A percentile compares a stretch with the other conserved stretches of the same genome.
phyloP scores from a whole-genome alignment of 2,888 invertebrate genomes.

The Cosmorhoe ocellata region DNA sequence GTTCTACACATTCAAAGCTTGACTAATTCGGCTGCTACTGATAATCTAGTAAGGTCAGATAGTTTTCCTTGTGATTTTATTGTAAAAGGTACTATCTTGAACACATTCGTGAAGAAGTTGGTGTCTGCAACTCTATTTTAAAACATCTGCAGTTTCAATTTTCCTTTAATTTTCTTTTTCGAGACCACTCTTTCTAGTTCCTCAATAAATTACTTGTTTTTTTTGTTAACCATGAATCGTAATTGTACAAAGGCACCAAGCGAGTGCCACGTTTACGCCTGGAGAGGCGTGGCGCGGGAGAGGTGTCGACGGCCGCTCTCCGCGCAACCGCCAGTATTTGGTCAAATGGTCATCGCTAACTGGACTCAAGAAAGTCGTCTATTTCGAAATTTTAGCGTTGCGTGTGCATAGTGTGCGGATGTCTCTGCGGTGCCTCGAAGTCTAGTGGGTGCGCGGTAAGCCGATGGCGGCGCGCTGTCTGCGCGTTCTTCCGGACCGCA shows the following conservation, averaged over 20 bases:
- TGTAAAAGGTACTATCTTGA: too few species aligned
- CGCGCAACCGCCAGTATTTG: conserved; percentile 51
- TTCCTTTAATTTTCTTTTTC: too few species aligned
- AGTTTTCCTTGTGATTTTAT: too few species aligned
- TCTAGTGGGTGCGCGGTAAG: conserved; percentile 69
- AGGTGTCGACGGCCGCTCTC: conserved; percentile 48
- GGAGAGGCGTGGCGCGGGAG: conserved; percentile 31
- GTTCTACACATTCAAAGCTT: too few species aligned
- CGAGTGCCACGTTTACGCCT: conserved; percentile 18
- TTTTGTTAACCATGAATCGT: neutral
- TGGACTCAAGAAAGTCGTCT: conserved; percentile 75
- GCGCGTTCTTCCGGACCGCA: conserved; percentile 76
- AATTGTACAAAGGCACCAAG: neutral
- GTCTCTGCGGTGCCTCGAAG: conserved; percentile 77
- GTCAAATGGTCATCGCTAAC: conserved; percentile 65
- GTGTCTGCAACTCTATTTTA: too few species aligned
- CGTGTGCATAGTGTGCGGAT: conserved; percentile 65
- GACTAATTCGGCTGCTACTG: too few species aligned
- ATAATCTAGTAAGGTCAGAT: too few species aligned
- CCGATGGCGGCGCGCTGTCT: conserved; percentile 80
- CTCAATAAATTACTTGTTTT: too few species aligned
- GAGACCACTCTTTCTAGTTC: too few species aligned
- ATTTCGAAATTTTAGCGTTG: conserved; percentile 77
- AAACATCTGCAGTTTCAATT: too few species aligned
- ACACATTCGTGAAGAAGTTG: too few species aligned